Evolutionary conservation across 1,140 invertebrate species (phyloP), one percentile per base, ranked within the genome.

Genomic region (Drosophila micromelanica): DNA sequence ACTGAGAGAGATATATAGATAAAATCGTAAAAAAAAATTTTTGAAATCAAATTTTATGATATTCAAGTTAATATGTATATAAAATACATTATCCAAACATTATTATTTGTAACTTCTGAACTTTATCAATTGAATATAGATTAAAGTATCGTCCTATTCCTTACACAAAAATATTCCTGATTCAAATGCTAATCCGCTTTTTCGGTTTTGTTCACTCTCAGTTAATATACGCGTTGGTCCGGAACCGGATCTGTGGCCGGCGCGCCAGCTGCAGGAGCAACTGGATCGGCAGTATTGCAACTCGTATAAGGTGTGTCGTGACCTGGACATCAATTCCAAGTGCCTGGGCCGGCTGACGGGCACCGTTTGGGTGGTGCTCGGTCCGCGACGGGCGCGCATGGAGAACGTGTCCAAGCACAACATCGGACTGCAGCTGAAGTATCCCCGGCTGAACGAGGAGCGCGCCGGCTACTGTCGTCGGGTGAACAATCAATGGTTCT

Each of bases 351-450:
- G 97, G 20, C 94, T 99, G 12, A 98, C 97, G 0, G 97, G 97
- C 1, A 94, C 95, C 3, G 93, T 98, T 46, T 95, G 95, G 65
- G 93, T 98, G 11, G 92, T 93, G 5, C 76, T 87, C 0, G 93
- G 93, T 0, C 89, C 93, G 5, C 93, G 92, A 32, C 76, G 86
- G 9, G 74, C 81, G 3, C 85, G 91, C 5, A 59, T 91, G 11
- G 92, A 93, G 48, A 91, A 93, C 70, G 80, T 90, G 5, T 91
- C 92, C n/a, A 96, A 95, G 89, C 90, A 95, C 20, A 99, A 99
- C 90, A 94, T 99, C 30, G 98, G 98, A 0, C 93, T 99, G 9
- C 97, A 98, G 92, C 93, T 99, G 1, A 99, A 99, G 91, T 97
- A 96, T 79, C 97, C 96, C 55, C 97, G 91, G 1, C 61, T 93